Percentiles rank a stretch among this genome's conserved stretches.
These are phyloP conservation scores for Saturnia pavonia DNA, from an alignment of 2,888 invertebrate genomes.

Conservation along the genomic window DNA sequence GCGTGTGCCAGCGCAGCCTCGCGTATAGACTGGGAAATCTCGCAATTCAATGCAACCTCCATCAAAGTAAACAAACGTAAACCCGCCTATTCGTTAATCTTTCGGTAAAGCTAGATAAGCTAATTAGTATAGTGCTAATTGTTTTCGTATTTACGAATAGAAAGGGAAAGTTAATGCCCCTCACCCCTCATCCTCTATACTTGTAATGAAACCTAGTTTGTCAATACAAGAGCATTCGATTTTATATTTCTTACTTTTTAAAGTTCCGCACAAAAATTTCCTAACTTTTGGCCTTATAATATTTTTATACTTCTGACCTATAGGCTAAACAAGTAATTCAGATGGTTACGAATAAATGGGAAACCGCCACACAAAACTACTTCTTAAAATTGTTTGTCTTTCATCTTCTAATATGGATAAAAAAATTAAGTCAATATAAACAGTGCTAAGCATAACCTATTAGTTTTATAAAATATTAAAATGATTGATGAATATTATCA, in stretches of 20 bases:
- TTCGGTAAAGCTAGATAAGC: constrained; percentile 35
- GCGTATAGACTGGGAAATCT: constrained; percentile 76
- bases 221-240: constrained; percentile 11
- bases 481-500: not conserved
- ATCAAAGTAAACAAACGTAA: constrained; percentile 76
- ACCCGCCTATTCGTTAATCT: constrained; percentile 55
- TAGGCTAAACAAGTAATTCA: not conserved
- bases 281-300: not conserved
- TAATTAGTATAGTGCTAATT: constrained; percentile 45
- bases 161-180: constrained; percentile 31
- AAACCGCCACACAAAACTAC: not conserved
- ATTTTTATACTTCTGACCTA: not conserved
- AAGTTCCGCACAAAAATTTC: not conserved
- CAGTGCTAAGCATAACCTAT: not conserved
- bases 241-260: not conserved
- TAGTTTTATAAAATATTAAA: not conserved
- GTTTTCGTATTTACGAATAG: constrained; percentile 26
- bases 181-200: not conserved
- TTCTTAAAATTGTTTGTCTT: not conserved
- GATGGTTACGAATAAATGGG: not conserved
- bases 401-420: not conserved
- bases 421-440: not conserved
- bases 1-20: constrained; percentile 79
- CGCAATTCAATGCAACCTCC: constrained; percentile 80
- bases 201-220: not conserved